Evolutionary conservation across 2,888 invertebrate genomes (phyloP), one percentile per base, ranked within the genome.

Genomic region (Ochropacha duplaris): DNA sequence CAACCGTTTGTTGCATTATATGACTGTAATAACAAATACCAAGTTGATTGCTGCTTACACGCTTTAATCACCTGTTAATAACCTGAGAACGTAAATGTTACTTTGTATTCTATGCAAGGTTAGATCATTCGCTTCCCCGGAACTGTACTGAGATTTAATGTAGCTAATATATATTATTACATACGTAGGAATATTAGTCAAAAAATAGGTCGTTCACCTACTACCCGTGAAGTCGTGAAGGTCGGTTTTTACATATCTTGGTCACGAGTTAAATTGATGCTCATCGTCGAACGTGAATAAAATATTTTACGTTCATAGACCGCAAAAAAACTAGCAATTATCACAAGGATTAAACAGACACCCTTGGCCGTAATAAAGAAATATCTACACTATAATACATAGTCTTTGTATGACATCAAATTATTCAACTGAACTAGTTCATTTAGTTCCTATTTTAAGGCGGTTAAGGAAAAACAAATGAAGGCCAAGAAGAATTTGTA

Each of bases 191-290:
- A 28, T 49, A 50, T 58, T 54, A 49, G 59, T 71, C 66, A 72
- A 68, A 71, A 84, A 80, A 79, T 83, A 74, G 84, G 79, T 87
- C 83, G 60, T 86, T 86, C 77, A 87, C 84, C 85, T 62, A 70
- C 67, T 62, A 66, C 64, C 68, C 65, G 66, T 65, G 61, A 66
- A 65, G 64, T 68, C 56, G 56, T 66, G 76, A 83, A 86, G 87
- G 85, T 80, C 76, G 69, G 62, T 81, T 81, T 78, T 77, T 73
- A 72, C 71, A 69, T 69, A 78, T 70, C 70, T 72, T 70, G 69
- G 74, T 76, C 76, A 78, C 74, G 70, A 78, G 52, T 44, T 19
- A 44, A 44, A 55, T 64, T 68, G n/a, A n/a, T n/a, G 69, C 66
- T 71, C 72, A 76, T 69, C 71, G 65, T 58, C 59, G 59, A 74